Evolutionary conservation across 1,140 invertebrate genomes (phyloP).

Genomic region (Drosophila saltans): DNA sequence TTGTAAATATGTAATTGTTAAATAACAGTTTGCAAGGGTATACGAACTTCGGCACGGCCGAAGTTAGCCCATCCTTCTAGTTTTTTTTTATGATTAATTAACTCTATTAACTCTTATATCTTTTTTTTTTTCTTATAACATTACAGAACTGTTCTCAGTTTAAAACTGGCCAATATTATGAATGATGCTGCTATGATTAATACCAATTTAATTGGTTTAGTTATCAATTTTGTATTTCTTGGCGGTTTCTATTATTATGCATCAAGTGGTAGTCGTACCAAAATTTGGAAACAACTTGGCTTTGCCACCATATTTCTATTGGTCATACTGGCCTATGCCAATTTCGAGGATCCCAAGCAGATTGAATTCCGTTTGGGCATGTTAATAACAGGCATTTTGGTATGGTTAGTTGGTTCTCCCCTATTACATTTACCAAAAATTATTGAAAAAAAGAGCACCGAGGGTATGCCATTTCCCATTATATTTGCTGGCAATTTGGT

Average conservation of each 20-base stretch:
- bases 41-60: too few species aligned
- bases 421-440: conserved; percentile 88
- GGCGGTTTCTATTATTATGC: conserved; percentile 87
- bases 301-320: conserved; percentile 85
- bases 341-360: conserved; percentile 86
- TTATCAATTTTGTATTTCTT: conserved; percentile 87
- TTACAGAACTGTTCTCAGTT: conserved; percentile 88
- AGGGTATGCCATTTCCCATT: conserved; percentile 91
- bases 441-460: conserved; percentile 90
- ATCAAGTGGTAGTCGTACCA: conserved; percentile 84
- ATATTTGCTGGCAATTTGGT: conserved; percentile 91
- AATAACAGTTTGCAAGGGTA: too few species aligned
- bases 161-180: conserved; percentile 88
- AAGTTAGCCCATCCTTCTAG: too few species aligned
- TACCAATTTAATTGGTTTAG: conserved; percentile 89
- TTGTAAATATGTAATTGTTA: too few species aligned
- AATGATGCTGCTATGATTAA: conserved; percentile 89
- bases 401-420: conserved; percentile 88
- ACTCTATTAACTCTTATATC: background rate
- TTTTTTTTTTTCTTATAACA: conserved; percentile 29
- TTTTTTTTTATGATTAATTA: too few species aligned
- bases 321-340: conserved; percentile 86
- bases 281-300: conserved; percentile 85
- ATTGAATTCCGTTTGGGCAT: conserved; percentile 88
- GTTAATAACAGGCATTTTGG: conserved; percentile 87